A percentile compares a stretch with the other conserved stretches of the same genome.
Evolutionary conservation across 2,888 invertebrate genomes (phyloP).

Genomic region (Himalopsyche anomala): DNA sequence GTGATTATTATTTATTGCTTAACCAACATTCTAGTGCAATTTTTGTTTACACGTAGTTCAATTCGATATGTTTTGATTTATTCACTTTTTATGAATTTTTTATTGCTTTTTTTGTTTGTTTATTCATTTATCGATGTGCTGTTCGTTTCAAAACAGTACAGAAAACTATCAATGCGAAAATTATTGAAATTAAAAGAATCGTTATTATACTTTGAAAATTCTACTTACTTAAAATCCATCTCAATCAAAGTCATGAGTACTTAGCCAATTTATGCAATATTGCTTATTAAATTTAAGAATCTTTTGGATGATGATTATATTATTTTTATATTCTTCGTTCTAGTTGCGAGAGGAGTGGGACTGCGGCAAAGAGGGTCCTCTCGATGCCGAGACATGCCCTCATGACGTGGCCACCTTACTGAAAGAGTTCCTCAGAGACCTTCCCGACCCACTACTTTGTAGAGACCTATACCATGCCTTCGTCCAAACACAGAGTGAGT

Average conservation of each 20-base stretch:
- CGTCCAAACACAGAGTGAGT: slow-evolving; percentile 92
- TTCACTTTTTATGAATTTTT: background rate
- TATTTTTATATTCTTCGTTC: slow-evolving; percentile 66
- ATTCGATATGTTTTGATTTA: slow-evolving; percentile 2
- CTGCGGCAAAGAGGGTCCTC: slow-evolving; percentile 83
- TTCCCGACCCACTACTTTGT: slow-evolving; percentile 94
- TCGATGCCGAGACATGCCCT: slow-evolving; percentile 90
- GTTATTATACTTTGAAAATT: too few species aligned
- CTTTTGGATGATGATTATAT: background rate
- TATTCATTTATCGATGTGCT: too few species aligned
- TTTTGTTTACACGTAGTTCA: background rate
- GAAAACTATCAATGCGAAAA: too few species aligned
- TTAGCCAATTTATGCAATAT: too few species aligned
- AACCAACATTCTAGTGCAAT: slow-evolving; percentile 7
- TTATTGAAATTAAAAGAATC: too few species aligned
- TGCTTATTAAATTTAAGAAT: too few species aligned
- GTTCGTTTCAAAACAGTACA: too few species aligned
- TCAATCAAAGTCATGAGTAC: too few species aligned
- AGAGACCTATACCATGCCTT: slow-evolving; percentile 93
- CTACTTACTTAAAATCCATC: too few species aligned
- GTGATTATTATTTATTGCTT: slow-evolving; percentile 17
- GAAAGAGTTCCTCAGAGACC: slow-evolving; percentile 94
- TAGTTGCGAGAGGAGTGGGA: slow-evolving; percentile 95
- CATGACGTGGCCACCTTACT: slow-evolving; percentile 95
- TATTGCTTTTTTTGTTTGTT: too few species aligned